phyloP scores from a whole-genome alignment of 1,140 invertebrate genomes.

The Cotesia glomerata region DNA sequence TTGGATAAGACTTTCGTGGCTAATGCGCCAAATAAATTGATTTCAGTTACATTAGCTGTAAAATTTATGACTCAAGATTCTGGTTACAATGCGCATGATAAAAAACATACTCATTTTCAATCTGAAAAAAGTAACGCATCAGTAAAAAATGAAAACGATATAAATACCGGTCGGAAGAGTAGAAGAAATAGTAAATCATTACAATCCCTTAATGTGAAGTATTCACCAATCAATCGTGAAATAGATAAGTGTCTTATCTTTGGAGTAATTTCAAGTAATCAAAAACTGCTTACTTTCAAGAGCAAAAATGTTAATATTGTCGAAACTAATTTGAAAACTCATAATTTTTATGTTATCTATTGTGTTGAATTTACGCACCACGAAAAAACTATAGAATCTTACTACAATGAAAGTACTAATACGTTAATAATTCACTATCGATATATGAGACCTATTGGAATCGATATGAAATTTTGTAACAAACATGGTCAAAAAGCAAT shows the following conservation, averaged over 20 bases:
- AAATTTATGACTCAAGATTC: not conserved
- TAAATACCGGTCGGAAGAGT: too few species aligned
- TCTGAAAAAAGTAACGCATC: not conserved
- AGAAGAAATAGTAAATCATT: too few species aligned
- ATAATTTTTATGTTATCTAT: not conserved
- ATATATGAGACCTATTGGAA: not conserved
- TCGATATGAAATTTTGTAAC: conserved; percentile 1
- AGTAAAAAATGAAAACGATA: too few species aligned
- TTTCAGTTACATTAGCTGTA: not conserved
- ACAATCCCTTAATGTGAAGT: not conserved
- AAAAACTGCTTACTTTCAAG: not conserved
- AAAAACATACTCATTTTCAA: not conserved
- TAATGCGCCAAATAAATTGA: not conserved
- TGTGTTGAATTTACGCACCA: not conserved
- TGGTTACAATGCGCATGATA: not conserved
- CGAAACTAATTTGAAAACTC: not conserved
- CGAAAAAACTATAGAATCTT: not conserved
- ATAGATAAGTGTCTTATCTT: not conserved
- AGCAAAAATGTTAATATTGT: not conserved
- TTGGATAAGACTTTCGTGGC: not conserved
- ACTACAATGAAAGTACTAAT: not conserved
- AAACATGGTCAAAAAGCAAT: conserved; percentile 3
- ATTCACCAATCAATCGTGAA: not conserved
- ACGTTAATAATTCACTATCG: not conserved
- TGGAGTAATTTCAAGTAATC: not conserved